Percentiles rank a stretch among this genome's conserved stretches.
phyloP scores from a whole-genome alignment of 1,140 invertebrate species.

The Drosophila pandora region DNA sequence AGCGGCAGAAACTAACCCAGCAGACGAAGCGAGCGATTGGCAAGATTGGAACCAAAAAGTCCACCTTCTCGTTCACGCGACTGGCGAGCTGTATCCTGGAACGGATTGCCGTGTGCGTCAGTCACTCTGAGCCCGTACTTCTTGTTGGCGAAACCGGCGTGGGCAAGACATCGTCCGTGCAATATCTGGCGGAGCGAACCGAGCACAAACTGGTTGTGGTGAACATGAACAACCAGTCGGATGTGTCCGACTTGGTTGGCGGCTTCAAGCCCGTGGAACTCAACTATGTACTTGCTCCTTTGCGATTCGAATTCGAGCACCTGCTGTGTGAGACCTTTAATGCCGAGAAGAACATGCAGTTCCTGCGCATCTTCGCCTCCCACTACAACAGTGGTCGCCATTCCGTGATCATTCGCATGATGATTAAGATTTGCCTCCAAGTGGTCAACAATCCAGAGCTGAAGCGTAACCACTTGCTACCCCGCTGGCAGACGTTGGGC shows the following conservation, averaged over 20 bases:
- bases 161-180: slow-evolving; percentile 98
- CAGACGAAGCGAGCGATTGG: slow-evolving; percentile 30
- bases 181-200: slow-evolving; percentile 94
- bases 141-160: slow-evolving; percentile 99
- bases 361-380: slow-evolving; percentile 91
- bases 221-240: slow-evolving; percentile 99
- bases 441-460: slow-evolving; percentile 83
- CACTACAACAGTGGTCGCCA: slow-evolving; percentile 91
- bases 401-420: slow-evolving; percentile 90
- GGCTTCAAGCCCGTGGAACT: slow-evolving; percentile 98
- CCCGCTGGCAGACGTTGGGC: slow-evolving; percentile 85
- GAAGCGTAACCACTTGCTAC: slow-evolving; percentile 42
- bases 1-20: slow-evolving; percentile 60
- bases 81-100: slow-evolving; percentile 93
- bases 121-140: slow-evolving; percentile 94
- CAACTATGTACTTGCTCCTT: slow-evolving; percentile 91
- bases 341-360: slow-evolving; percentile 92
- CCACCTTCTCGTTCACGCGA: slow-evolving; percentile 92
- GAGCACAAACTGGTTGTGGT: slow-evolving; percentile 95
- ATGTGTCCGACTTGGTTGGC: slow-evolving; percentile 97
- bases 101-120: slow-evolving; percentile 92
- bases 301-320: slow-evolving; percentile 92
- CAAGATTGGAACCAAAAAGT: slow-evolving; percentile 74
- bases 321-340: slow-evolving; percentile 93
- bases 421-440: slow-evolving; percentile 88